A percentile compares a stretch with the other conserved stretches of the same genome.
phyloP scores from a whole-genome alignment of 2,113 vertebrate genomes.

The Anas platyrhynchos region DNA sequence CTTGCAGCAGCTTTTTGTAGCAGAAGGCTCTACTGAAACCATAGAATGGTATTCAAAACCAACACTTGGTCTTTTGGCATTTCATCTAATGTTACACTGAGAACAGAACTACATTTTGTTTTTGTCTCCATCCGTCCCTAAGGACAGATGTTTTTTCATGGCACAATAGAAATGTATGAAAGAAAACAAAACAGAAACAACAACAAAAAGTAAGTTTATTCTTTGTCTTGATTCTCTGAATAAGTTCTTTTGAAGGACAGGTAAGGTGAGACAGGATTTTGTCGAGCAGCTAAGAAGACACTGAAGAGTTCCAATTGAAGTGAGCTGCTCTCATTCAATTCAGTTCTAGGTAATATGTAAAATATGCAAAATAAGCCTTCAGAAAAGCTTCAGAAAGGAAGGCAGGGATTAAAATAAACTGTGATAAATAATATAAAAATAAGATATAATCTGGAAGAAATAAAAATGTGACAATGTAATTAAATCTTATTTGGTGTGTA shows the following conservation, averaged over 20 bases:
- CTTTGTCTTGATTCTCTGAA: neutral
- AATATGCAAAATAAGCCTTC: neutral
- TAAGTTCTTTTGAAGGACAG: fast-evolving
- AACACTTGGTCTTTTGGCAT: neutral
- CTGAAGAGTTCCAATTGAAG: neutral
- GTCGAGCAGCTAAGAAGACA: neutral
- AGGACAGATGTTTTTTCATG: neutral
- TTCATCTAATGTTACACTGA: neutral
- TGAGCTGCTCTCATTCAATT: neutral
- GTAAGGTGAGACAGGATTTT: neutral
- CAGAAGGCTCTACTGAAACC: neutral
- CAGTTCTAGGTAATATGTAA: neutral
- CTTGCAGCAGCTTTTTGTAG: neutral
- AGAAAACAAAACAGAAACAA: neutral
- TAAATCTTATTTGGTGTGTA: neutral
- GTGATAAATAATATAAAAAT: too few relatives aligned
- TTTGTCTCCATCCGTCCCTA: neutral
- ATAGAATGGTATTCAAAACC: neutral
- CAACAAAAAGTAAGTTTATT: neutral
- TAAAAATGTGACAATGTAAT: neutral
- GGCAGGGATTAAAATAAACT: neutral
- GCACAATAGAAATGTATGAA: neutral
- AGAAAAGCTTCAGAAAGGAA: neutral
- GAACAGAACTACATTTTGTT: neutral
- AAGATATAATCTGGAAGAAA: neutral